Evolutionary conservation across 2,888 invertebrate genomes (phyloP).

Genomic region (Agriotes lineatus): DNA sequence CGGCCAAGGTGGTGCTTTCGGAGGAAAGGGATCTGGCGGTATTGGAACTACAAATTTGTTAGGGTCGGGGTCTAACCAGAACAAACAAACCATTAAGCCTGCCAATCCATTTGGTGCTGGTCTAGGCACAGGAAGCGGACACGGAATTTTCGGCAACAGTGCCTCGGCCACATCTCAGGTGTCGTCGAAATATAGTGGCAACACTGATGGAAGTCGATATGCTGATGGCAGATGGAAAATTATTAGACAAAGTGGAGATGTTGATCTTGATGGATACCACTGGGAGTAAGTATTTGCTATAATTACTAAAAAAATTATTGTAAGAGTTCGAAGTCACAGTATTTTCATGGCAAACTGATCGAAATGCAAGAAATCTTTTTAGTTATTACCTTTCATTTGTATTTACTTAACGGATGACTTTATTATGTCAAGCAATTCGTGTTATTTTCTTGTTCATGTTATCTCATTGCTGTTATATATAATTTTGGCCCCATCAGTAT

Average conservation of each 20-base stretch:
- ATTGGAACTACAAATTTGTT: slow-evolving; percentile 22
- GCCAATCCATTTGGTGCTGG: neutral
- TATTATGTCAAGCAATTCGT: too few species aligned
- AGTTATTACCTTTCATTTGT: too few species aligned
- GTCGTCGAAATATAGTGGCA: neutral
- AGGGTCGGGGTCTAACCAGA: neutral
- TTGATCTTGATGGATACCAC: slow-evolving; percentile 70
- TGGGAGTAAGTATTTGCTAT: slow-evolving; percentile 57
- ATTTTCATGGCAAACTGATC: too few species aligned
- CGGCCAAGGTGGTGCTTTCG: neutral
- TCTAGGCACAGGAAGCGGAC: neutral
- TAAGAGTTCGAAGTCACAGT: too few species aligned
- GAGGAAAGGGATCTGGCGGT: neutral
- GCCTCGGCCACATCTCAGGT: slow-evolving; percentile 37
- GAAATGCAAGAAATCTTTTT: too few species aligned
- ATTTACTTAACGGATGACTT: too few species aligned
- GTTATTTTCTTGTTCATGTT: too few species aligned
- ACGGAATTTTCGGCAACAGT: slow-evolving; percentile 33
- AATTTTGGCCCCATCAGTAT: too few species aligned
- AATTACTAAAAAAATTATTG: too few species aligned
- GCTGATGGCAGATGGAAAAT: slow-evolving; percentile 67
- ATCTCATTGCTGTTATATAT: too few species aligned
- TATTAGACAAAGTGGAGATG: slow-evolving; percentile 68
- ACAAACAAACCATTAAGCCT: slow-evolving; percentile 27
- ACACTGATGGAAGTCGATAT: slow-evolving; percentile 52